Conservation (phyloP, 2,888 invertebrate genomes). For the Corbicula japonica region DNA sequence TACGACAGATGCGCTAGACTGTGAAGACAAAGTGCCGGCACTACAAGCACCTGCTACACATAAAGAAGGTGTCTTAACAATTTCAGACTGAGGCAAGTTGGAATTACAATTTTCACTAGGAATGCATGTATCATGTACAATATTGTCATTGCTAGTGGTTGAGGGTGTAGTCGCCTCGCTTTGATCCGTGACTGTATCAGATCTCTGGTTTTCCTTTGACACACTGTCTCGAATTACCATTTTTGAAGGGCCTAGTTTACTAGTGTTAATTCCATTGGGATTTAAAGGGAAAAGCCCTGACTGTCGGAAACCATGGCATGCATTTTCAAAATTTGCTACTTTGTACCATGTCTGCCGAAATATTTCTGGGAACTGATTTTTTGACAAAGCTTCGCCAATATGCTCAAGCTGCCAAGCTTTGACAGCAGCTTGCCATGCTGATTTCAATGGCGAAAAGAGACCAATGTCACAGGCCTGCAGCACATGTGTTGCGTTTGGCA, state of each 20-base stretch:
- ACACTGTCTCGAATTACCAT: neutral
- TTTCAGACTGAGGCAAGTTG: too few species aligned
- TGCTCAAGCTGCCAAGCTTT: neutral
- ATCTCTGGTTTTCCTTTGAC: neutral
- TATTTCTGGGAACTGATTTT: neutral
- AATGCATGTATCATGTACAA: too few species aligned
- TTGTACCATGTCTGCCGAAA: neutral
- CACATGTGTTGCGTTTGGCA: too few species aligned
- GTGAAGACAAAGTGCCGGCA: too few species aligned
- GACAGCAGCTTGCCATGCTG: too few species aligned
- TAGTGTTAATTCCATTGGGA: neutral
- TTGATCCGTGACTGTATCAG: neutral
- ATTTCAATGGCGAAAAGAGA: neutral
- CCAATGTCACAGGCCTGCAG: conserved; percentile 11
- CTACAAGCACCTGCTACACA: too few species aligned
- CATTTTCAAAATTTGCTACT: conserved; percentile 10
- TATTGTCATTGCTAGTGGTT: neutral
- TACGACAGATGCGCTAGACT: too few species aligned
- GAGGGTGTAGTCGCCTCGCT: neutral
- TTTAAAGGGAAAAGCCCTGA: neutral
- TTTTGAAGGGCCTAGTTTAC: neutral
- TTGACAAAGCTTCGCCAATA: neutral
- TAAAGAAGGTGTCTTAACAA: too few species aligned
- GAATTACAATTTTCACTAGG: too few species aligned
- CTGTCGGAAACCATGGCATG: conserved; percentile 5